phyloP scores from a whole-genome alignment of 2,888 invertebrate species.

The Dexiosoma caninum region DNA sequence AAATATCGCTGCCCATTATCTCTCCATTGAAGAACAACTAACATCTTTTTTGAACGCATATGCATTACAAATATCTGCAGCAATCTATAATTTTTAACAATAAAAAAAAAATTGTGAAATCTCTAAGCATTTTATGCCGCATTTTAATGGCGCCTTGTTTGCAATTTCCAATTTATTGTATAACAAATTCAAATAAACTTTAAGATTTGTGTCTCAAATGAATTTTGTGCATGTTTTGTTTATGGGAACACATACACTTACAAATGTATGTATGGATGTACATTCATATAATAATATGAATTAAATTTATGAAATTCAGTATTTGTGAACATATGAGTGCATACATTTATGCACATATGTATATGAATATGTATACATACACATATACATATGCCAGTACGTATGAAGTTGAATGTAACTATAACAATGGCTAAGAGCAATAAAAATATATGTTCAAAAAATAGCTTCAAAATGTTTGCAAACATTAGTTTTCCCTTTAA shows the following conservation, averaged over 20 bases:
- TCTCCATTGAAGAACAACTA: conserved; percentile 37
- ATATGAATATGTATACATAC: too few species aligned
- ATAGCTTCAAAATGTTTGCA: conserved; percentile 2
- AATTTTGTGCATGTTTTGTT: conserved; percentile 22
- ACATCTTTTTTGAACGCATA: conserved; percentile 15
- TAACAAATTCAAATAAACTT: conserved; percentile 44
- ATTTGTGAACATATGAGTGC: neutral
- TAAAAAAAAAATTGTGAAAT: conserved; percentile 12
- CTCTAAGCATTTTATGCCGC: conserved; percentile 52
- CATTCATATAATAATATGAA: conserved; percentile 22
- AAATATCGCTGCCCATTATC: conserved; percentile 48
- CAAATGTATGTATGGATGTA: neutral
- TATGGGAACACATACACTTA: neutral
- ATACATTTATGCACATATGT: conserved; percentile 14
- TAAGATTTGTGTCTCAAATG: conserved; percentile 49
- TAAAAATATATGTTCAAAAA: conserved; percentile 11
- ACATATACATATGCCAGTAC: too few species aligned
- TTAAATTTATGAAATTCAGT: conserved; percentile 24
- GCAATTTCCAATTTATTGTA: conserved; percentile 59
- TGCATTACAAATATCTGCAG: conserved; percentile 50
- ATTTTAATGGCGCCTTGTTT: conserved; percentile 57
- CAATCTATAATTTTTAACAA: conserved; percentile 60
- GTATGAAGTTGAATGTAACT: neutral
- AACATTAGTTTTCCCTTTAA: conserved; percentile 13
- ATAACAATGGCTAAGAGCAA: conserved; percentile 35